Evolutionary conservation across 1,140 invertebrate genomes (phyloP), one percentile per base, ranked within the genome.

Genomic region (Heliconius nattereri): DNA sequence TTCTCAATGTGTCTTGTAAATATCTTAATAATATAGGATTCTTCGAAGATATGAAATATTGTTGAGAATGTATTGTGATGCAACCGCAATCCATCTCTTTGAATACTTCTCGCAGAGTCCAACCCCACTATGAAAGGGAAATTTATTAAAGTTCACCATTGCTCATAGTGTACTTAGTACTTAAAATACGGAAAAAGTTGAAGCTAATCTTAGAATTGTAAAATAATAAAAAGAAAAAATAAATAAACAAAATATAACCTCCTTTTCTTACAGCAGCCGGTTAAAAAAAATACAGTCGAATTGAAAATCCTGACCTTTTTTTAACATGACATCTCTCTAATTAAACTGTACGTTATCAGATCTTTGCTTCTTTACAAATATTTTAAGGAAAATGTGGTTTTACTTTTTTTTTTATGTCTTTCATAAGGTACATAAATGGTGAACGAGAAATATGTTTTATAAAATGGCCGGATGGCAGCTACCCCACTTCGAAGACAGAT

Each of bases 401-500:
- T 52, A 52, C 49, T n/a, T 71, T 72, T 77, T 70, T 20, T 80
- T 80, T n/a, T 81, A 54, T 54, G 8, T 23, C 45, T 83, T 37
- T 81, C 86, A 85, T 8, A 71, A 93, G 91, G 83, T 93, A 94
- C 80, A 88, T 93, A 76, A 93, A 93, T 75, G 92, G 91, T 2
- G 91, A 93, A 78, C 81, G 92, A 78, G 90, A 94, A 79, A 92
- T 94, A 84, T 94, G 92, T 81, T 93, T 93, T 76, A 92, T 94
- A 73, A 93, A 90, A 77, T 94, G 92, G 92, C 92, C 92, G 19
- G 92, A 94, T 83, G 92, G 92, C 73, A 92, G 90, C 76, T 94
- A 94, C 70, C 92, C 92, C 1, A 91, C 92, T 6, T 94, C 92
- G 32, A 88, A 76, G 81, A 88, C 87, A 19, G 92, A 94, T 86